Evolutionary conservation across 1,140 invertebrate species (phyloP).

Genomic region (Ylistrum balloti): DNA sequence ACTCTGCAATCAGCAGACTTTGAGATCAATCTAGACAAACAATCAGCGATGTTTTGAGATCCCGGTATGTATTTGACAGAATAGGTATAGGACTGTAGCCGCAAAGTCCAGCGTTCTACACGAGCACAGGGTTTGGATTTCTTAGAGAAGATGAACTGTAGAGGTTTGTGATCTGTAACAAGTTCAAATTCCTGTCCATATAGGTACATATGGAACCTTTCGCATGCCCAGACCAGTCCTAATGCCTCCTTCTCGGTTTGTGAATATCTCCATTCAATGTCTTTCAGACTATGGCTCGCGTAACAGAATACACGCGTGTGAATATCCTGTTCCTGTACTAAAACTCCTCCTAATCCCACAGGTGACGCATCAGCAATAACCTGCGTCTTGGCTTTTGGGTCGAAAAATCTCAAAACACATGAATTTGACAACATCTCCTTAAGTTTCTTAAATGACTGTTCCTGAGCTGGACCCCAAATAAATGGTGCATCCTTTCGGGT

Average conservation of each 20-base stretch:
- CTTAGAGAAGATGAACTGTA: conserved; percentile 56
- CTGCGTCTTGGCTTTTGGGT: too few relatives aligned
- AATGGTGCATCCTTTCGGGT: too few relatives aligned
- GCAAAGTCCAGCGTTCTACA: conserved; percentile 68
- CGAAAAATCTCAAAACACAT: too few relatives aligned
- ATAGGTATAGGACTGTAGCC: conserved; percentile 64
- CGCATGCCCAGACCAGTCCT: conserved; percentile 65
- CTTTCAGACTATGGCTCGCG: too few relatives aligned
- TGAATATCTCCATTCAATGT: too few relatives aligned
- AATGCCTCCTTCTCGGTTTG: conserved; percentile 61
- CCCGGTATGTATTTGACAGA: conserved; percentile 58
- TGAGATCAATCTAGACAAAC: not conserved
- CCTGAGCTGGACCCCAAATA: too few relatives aligned
- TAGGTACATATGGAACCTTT: conserved; percentile 56
- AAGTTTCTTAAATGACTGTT: too few relatives aligned
- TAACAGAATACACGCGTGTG: too few relatives aligned
- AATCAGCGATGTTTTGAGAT: not conserved
- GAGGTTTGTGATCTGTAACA: conserved; percentile 75
- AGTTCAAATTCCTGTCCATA: conserved; percentile 58
- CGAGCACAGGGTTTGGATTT: conserved; percentile 64
- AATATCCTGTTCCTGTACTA: too few relatives aligned
- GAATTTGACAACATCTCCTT: too few relatives aligned
- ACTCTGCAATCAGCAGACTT: not conserved
- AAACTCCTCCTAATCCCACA: too few relatives aligned
- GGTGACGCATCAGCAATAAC: too few relatives aligned